Percentiles rank a stretch among this genome's conserved stretches.
phyloP scores from a whole-genome alignment of 2,113 vertebrate genomes.

The Istiophorus platypterus region DNA sequence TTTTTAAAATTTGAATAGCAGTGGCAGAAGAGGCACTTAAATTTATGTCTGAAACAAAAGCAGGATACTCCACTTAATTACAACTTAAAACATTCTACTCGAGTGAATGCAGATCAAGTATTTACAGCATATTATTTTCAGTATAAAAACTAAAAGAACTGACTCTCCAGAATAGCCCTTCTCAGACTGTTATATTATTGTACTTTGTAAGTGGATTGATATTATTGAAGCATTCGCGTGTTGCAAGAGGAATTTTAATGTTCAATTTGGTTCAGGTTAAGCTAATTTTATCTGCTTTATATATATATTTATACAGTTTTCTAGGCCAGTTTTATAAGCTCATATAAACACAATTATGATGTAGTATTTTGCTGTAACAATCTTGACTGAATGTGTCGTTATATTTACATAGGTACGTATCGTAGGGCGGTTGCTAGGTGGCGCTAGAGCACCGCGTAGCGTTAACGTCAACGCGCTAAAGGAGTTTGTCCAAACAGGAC shows the following conservation, averaged over 20 bases:
- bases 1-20: neutral
- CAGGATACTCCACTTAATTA: neutral
- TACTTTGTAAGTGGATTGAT: neutral
- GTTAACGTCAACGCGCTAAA: fast-evolving
- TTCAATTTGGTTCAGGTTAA: neutral
- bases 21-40: no score
- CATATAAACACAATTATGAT: no score
- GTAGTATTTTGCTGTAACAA: neutral
- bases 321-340: no score
- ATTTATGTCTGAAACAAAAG: no score
- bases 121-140: neutral
- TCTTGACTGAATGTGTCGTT: neutral
- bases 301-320: neutral
- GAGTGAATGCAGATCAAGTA: neutral
- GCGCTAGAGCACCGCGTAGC: neutral
- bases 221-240: no score
- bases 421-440: constrained; percentile 17
- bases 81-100: no score
- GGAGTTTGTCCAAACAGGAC: constrained; percentile 46
- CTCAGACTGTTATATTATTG: neutral
- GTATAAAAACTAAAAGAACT: neutral
- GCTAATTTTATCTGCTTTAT: neutral
- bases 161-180: neutral
- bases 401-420: neutral
- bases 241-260: no score